phyloP scores from a whole-genome alignment of 37 sponge, comb jelly and placozoan species.

The Cladorhizidae sp. region DNA sequence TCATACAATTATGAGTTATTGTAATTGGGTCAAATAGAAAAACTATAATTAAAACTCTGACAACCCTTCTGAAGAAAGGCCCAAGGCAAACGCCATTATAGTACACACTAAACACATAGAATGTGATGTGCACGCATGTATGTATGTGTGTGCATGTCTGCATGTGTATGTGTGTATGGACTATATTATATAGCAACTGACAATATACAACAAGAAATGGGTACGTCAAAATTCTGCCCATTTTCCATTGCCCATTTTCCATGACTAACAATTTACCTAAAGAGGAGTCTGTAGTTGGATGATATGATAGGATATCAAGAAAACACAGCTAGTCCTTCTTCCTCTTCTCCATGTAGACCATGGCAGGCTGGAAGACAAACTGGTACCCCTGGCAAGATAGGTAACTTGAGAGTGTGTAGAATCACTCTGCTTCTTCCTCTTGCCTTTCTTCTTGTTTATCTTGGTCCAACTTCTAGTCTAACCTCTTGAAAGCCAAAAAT shows the following conservation, averaged over 20 bases:
- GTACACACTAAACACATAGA: too few relatives aligned
- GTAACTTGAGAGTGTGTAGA: conserved; percentile 22
- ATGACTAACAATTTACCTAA: conserved; percentile 40
- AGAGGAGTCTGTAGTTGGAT: conserved; percentile 62
- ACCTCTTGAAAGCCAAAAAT: conserved; percentile 86
- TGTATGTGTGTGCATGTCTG: too few relatives aligned
- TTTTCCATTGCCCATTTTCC: neutral
- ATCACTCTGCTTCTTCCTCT: neutral
- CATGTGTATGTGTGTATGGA: too few relatives aligned
- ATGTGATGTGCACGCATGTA: too few relatives aligned
- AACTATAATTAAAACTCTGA: too few relatives aligned
- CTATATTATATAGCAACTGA: too few relatives aligned
- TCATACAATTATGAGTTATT: too few relatives aligned
- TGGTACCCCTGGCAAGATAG: conserved; percentile 56
- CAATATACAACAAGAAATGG: neutral
- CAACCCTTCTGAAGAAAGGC: too few relatives aligned
- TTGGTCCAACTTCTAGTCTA: conserved; percentile 33
- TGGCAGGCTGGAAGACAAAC: conserved; percentile 88
- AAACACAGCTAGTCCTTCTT: conserved; percentile 83
- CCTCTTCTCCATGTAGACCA: conserved; percentile 40
- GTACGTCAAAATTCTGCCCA: neutral
- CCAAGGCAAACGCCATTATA: neutral
- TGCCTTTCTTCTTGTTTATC: neutral
- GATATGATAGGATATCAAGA: conserved; percentile 70
- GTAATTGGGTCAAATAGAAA: too few relatives aligned